Conservation (phyloP, 2,888 invertebrate genomes). For the Teleiodes luculella region DNA sequence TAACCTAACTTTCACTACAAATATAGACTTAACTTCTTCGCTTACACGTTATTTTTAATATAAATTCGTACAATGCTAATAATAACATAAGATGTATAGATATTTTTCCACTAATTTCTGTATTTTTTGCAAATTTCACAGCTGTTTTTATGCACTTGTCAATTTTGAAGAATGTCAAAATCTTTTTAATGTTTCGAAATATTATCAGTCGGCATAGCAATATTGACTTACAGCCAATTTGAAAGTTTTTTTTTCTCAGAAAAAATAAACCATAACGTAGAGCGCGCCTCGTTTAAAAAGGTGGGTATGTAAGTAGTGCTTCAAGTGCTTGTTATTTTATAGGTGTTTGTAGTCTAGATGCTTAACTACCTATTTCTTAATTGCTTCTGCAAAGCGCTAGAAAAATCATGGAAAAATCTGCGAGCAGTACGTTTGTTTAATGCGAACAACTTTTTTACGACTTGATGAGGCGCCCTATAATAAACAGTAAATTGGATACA, state of each 20-base stretch:
- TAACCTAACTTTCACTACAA: slow-evolving; percentile 56
- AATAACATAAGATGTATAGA: background rate
- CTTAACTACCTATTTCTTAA: too few relatives aligned
- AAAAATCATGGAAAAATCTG: too few relatives aligned
- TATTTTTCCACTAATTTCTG: slow-evolving; percentile 10
- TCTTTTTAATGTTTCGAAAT: background rate
- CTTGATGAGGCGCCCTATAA: too few relatives aligned
- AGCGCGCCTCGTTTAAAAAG: too few relatives aligned
- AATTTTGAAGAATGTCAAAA: slow-evolving; percentile 45
- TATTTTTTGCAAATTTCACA: slow-evolving; percentile 28
- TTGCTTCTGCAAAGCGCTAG: too few relatives aligned
- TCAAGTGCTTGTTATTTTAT: too few relatives aligned
- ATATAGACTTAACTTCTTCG: slow-evolving; percentile 7
- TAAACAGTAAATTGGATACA: too few relatives aligned
- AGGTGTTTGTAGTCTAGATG: too few relatives aligned
- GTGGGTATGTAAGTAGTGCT: too few relatives aligned
- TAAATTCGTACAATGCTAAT: background rate
- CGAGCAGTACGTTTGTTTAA: too few relatives aligned
- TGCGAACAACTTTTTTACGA: too few relatives aligned
- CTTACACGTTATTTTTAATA: background rate
- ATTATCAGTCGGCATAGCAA: background rate
- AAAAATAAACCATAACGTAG: too few relatives aligned
- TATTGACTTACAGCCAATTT: background rate
- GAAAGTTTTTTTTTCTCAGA: background rate
- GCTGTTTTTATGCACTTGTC: slow-evolving; percentile 65